phyloP scores from a whole-genome alignment of 53 echinoderm and acorn worm species.

The Astropecten irregularis region DNA sequence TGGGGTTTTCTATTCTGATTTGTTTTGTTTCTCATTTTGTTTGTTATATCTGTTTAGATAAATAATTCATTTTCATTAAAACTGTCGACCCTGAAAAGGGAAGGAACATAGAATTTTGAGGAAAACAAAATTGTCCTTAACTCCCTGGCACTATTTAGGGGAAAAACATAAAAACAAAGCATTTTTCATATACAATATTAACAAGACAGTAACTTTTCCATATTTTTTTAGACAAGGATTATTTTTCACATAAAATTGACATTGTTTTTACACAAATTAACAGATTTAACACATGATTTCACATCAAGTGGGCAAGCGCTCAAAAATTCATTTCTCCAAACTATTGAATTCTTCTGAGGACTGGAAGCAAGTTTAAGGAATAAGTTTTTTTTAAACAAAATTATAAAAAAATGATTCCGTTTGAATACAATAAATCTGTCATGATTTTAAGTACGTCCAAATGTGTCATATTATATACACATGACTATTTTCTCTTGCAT shows the following conservation, averaged over 20 bases:
- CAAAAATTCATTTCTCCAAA: background rate
- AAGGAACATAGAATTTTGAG: background rate
- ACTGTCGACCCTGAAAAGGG: background rate
- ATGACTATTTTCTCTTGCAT: too few relatives aligned
- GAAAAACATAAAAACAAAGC: background rate
- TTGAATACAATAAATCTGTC: background rate
- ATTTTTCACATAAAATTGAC: background rate
- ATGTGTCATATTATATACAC: too few relatives aligned
- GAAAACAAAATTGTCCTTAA: background rate
- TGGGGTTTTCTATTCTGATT: too few relatives aligned
- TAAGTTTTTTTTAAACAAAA: background rate
- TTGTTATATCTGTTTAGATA: slow-evolving; percentile 2
- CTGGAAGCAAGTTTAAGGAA: background rate
- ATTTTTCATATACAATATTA: slow-evolving; percentile 10
- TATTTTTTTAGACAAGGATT: background rate
- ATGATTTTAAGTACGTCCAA: background rate
- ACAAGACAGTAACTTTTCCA: background rate
- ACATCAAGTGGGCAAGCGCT: background rate
- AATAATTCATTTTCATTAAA: slow-evolving; percentile 42
- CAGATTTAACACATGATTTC: background rate
- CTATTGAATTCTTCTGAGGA: background rate
- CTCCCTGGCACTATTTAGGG: background rate
- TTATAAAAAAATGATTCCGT: background rate
- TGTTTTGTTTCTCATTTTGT: too few relatives aligned
- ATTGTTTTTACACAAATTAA: slow-evolving; percentile 7